Percentiles rank a stretch among this genome's conserved stretches.
Evolutionary conservation across 2,888 invertebrate species (phyloP).

Genomic region (Sepiola atlantica): DNA sequence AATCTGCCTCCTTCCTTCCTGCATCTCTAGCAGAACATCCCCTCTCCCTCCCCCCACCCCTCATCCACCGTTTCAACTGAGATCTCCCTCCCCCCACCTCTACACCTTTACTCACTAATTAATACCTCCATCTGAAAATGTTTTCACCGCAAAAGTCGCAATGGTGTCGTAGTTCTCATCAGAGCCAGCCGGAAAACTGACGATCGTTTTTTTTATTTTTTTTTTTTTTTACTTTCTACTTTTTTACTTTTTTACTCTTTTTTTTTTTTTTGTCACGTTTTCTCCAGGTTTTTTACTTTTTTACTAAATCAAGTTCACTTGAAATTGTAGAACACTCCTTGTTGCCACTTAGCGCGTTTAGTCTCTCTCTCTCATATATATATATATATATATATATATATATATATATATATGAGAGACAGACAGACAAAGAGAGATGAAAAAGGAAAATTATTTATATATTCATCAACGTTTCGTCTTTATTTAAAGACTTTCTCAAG

Average conservation of each 20-base stretch:
- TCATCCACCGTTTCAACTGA: too few relatives aligned
- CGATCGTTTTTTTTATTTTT: background rate
- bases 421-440: too few relatives aligned
- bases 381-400: too few relatives aligned
- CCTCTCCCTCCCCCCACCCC: background rate
- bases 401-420: too few relatives aligned
- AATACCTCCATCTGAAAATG: background rate
- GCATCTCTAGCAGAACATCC: background rate
- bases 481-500: too few relatives aligned
- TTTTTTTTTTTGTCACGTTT: background rate
- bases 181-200: background rate
- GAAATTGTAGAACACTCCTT: background rate
- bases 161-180: constrained; percentile 32
- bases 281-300: background rate
- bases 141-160: constrained; percentile 20
- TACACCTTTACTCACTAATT: background rate
- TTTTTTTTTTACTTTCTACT: background rate
- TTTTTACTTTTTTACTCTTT: background rate
- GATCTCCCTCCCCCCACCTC: background rate
- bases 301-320: constrained; percentile 19
- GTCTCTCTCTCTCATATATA: background rate
- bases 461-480: too few relatives aligned
- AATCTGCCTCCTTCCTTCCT: constrained; percentile 32
- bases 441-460: too few relatives aligned
- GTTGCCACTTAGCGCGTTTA: background rate